Percentiles rank a stretch among this genome's conserved stretches.
phyloP scores from a whole-genome alignment of 2,888 invertebrate species.

The Eledona agricola region DNA sequence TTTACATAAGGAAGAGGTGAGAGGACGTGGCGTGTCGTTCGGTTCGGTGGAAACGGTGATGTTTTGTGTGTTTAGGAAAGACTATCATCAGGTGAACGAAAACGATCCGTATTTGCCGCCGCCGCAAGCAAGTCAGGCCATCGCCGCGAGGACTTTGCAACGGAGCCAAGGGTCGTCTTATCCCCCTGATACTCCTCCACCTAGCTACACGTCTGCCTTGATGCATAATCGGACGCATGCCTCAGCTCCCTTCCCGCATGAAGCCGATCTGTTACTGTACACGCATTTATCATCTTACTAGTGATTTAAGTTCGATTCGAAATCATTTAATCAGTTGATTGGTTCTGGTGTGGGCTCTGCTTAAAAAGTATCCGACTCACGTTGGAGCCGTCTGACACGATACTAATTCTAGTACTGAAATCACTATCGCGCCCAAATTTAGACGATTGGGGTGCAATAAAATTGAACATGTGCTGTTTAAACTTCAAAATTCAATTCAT shows the following conservation, averaged over 20 bases:
- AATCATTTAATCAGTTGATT: background rate
- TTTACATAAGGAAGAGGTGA: constrained; percentile 91
- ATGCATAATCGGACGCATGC: constrained; percentile 61
- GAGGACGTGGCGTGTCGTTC: constrained; percentile 40
- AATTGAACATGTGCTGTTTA: no score
- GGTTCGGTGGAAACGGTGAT: background rate
- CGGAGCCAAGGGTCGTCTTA: constrained; percentile 78
- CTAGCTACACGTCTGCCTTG: constrained; percentile 70
- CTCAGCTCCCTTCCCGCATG: constrained; percentile 62
- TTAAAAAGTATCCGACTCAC: no score
- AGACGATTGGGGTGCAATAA: no score
- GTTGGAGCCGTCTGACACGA: no score
- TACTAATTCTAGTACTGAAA: no score
- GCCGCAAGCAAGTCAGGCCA: constrained; percentile 69
- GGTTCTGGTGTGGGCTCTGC: no score
- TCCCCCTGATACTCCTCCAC: constrained; percentile 68
- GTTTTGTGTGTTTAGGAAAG: constrained; percentile 66
- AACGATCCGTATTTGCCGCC: constrained; percentile 82
- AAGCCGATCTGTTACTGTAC: constrained; percentile 58
- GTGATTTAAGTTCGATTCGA: constrained; percentile 21
- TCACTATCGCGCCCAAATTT: no score
- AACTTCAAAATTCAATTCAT: no score
- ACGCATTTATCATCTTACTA: constrained; percentile 58
- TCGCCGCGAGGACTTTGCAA: constrained; percentile 70
- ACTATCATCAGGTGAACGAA: constrained; percentile 85